Conservation (phyloP, 2,888 invertebrate genomes). For the Falcaria lacertinaria region DNA sequence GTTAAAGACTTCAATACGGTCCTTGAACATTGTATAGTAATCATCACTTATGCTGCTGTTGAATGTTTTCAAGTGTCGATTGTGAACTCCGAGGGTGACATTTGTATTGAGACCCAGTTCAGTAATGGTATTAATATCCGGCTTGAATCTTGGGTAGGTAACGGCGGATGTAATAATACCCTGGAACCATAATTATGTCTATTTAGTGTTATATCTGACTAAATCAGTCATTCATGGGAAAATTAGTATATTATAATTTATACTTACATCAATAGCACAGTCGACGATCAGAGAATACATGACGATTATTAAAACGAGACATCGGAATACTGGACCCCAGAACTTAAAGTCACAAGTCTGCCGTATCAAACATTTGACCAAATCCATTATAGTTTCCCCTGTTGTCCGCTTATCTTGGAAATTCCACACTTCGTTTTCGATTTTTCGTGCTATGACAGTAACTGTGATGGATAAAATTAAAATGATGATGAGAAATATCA, state of each 20-base stretch:
- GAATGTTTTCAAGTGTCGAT: constrained; percentile 48
- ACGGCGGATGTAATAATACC: constrained; percentile 66
- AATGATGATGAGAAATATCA: constrained; percentile 44
- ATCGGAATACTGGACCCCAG: constrained; percentile 54
- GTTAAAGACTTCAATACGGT: constrained; percentile 51
- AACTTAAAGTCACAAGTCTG: constrained; percentile 63
- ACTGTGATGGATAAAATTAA: constrained; percentile 39
- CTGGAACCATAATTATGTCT: constrained; percentile 38
- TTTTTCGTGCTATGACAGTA: constrained; percentile 39
- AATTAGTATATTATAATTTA: no score
- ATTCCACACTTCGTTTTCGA: constrained; percentile 46
- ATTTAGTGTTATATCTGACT: no score
- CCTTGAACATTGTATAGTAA: constrained; percentile 32
- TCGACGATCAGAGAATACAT: constrained; percentile 64
- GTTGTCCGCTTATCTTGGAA: constrained; percentile 33
- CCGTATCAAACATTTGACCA: constrained; percentile 63
- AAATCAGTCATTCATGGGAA: no score
- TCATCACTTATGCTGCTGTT: constrained; percentile 44
- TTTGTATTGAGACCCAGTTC: constrained; percentile 42
- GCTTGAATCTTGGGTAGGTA: constrained; percentile 55
- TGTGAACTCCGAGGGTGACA: constrained; percentile 57
- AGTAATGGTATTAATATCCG: constrained; percentile 43
- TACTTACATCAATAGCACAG: constrained; percentile 69
- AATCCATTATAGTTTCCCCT: constrained; percentile 44
- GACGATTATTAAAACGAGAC: constrained; percentile 47